phyloP scores from a whole-genome alignment of 2,797 vertebrate species.

The Erethizon dorsatum region DNA sequence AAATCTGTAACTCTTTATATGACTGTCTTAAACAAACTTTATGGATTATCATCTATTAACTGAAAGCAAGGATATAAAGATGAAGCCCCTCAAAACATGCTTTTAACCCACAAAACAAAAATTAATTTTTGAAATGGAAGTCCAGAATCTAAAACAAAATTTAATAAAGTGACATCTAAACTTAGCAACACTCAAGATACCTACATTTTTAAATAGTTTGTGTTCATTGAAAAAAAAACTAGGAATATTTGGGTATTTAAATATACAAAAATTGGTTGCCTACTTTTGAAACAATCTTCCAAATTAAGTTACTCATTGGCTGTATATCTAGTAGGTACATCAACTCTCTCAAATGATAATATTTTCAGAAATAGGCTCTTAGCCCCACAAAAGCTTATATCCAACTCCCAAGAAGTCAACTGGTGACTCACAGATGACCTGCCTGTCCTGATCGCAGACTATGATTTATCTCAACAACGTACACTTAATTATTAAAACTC shows the following conservation, averaged over 20 bases:
- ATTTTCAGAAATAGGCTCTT: constrained; percentile 64
- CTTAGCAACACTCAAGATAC: constrained; percentile 32
- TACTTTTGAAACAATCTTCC: constrained; percentile 47
- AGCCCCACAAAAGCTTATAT: constrained; percentile 38
- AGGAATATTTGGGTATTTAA: constrained; percentile 33
- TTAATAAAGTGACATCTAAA: constrained; percentile 58
- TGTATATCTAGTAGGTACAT: constrained; percentile 31
- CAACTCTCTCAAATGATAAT: constrained; percentile 51
- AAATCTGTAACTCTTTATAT: neutral
- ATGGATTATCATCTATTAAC: neutral
- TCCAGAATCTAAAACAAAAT: constrained; percentile 70
- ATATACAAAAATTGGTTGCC: constrained; percentile 31
- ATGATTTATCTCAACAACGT: constrained; percentile 63
- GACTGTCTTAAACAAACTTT: constrained; percentile 43
- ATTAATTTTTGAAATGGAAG: constrained; percentile 41
- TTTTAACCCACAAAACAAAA: constrained; percentile 38
- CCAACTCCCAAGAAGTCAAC: constrained; percentile 27
- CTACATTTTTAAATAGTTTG: constrained; percentile 16
- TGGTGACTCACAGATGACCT: constrained; percentile 37
- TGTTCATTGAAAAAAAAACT: neutral
- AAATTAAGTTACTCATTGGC: constrained; percentile 12
- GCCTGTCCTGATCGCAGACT: constrained; percentile 23
- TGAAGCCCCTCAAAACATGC: neutral
- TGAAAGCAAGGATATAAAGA: constrained; percentile 48
- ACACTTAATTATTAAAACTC: constrained; percentile 60